Conservation (phyloP, 92 coral and sea anemone species). For the Isaurus tuberculatus region DNA sequence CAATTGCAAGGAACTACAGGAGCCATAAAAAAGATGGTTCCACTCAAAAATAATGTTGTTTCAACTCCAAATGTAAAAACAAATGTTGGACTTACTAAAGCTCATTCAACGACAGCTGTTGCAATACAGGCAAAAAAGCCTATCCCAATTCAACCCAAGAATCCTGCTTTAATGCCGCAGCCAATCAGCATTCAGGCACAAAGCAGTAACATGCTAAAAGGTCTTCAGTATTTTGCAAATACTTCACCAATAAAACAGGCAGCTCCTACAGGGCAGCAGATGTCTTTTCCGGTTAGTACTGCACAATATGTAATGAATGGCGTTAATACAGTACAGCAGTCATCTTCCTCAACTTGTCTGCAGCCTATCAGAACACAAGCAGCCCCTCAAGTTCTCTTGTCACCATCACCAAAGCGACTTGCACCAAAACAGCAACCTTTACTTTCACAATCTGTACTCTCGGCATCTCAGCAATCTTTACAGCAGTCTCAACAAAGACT, state of each 20-base stretch:
- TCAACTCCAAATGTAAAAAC: conserved; percentile 29
- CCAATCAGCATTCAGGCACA: conserved; percentile 47
- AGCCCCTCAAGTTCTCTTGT: conserved; percentile 20
- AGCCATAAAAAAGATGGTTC: not conserved
- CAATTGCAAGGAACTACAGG: not conserved
- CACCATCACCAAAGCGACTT: conserved; percentile 66
- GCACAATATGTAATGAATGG: conserved; percentile 44
- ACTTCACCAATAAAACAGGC: conserved; percentile 49
- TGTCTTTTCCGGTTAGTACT: conserved; percentile 48
- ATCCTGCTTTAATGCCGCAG: conserved; percentile 61
- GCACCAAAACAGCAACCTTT: conserved; percentile 84
- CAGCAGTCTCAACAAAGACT: conserved; percentile 43
- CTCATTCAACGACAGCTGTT: conserved; percentile 46
- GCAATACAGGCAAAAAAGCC: conserved; percentile 87
- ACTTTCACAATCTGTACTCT: conserved; percentile 70
- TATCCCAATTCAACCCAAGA: conserved; percentile 88
- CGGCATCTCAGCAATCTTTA: conserved; percentile 54
- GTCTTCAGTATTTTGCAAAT: conserved; percentile 45
- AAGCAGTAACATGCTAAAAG: conserved; percentile 45
- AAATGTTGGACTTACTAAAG: conserved; percentile 39
- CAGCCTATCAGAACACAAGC: conserved; percentile 36
- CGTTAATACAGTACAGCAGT: conserved; percentile 24
- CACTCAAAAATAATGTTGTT: not conserved
- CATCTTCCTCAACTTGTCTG: not conserved
- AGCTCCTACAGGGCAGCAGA: conserved; percentile 18